These are phyloP conservation scores for Serilophus lunatus DNA, from an alignment of 2,113 vertebrate species.

Conservation along the genomic window DNA sequence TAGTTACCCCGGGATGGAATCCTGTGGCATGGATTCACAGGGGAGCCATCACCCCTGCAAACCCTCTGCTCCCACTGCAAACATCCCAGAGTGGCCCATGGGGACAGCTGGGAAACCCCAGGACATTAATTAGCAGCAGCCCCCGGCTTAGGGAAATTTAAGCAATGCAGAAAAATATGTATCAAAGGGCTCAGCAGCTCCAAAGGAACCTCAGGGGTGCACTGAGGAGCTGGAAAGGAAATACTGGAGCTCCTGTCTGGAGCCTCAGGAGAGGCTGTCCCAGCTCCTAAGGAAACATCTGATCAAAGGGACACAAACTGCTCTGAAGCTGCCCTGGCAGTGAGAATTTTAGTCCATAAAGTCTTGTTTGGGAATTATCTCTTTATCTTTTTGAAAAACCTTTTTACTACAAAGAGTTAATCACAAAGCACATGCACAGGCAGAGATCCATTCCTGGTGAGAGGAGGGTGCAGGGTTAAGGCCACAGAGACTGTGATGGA, in stretches of 20 bases:
- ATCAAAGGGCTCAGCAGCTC: not conserved
- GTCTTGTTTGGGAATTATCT: not conserved
- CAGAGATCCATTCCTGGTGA: not conserved
- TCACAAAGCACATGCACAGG: not conserved
- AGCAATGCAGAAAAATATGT: not conserved
- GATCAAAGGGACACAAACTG: not conserved
- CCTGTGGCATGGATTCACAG: fast-evolving
- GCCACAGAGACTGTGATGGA: not conserved
- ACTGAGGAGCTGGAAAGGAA: not conserved
- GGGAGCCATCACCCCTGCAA: not conserved
- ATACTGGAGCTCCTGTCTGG: not conserved
- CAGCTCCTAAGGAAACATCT: not conserved
- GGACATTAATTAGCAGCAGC: not conserved
- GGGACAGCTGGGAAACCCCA: not conserved
- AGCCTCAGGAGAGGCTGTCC: not conserved
- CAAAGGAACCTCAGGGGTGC: not conserved
- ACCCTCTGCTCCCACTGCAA: not conserved
- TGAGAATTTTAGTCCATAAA: not conserved
- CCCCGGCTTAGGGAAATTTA: not conserved
- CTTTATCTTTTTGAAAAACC: not conserved
- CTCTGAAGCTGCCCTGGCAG: not conserved
- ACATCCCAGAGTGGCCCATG: not conserved
- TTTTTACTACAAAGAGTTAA: not conserved
- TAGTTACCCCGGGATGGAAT: not conserved
- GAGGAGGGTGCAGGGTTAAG: fast-evolving